Evolutionary conservation across 1,140 invertebrate species (phyloP).

Genomic region (Megalonaias nervosa): DNA sequence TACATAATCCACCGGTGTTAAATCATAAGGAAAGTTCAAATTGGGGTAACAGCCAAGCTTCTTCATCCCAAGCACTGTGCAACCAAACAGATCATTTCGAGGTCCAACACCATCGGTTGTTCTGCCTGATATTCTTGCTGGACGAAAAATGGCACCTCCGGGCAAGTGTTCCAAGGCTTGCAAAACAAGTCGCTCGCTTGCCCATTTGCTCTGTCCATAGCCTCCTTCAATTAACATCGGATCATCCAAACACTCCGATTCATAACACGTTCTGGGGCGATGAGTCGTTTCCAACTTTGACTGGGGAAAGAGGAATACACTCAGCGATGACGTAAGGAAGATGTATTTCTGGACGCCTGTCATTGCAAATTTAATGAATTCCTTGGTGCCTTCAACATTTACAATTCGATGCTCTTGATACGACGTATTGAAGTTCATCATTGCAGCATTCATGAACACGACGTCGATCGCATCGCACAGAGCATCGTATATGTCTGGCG

Average conservation of each 20-base stretch:
- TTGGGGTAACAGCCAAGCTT: slow-evolving; percentile 47
- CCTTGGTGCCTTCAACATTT: slow-evolving; percentile 51
- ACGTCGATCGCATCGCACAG: slow-evolving; percentile 44
- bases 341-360: slow-evolving; percentile 48
- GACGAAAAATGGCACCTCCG: slow-evolving; percentile 56
- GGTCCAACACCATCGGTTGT: slow-evolving; percentile 44
- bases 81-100: slow-evolving; percentile 49
- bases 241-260: slow-evolving; percentile 44
- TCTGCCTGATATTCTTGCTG: slow-evolving; percentile 47
- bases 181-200: slow-evolving; percentile 47
- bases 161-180: slow-evolving; percentile 50
- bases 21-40: slow-evolving; percentile 52
- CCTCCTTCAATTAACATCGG: slow-evolving; percentile 43
- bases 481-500: slow-evolving; percentile 45
- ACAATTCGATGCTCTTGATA: slow-evolving; percentile 49
- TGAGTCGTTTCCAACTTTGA: background rate
- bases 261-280: slow-evolving; percentile 23
- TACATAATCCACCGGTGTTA: slow-evolving; percentile 52
- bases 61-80: slow-evolving; percentile 45
- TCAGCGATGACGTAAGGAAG: slow-evolving; percentile 48
- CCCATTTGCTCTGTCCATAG: slow-evolving; percentile 58
- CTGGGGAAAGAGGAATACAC: slow-evolving; percentile 50
- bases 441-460: slow-evolving; percentile 55
- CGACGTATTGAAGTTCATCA: slow-evolving; percentile 53
- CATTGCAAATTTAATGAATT: slow-evolving; percentile 48